These are phyloP conservation scores for Pangasius macronema DNA, from an alignment of 2,797 vertebrate genomes.

Conservation along the genomic window DNA sequence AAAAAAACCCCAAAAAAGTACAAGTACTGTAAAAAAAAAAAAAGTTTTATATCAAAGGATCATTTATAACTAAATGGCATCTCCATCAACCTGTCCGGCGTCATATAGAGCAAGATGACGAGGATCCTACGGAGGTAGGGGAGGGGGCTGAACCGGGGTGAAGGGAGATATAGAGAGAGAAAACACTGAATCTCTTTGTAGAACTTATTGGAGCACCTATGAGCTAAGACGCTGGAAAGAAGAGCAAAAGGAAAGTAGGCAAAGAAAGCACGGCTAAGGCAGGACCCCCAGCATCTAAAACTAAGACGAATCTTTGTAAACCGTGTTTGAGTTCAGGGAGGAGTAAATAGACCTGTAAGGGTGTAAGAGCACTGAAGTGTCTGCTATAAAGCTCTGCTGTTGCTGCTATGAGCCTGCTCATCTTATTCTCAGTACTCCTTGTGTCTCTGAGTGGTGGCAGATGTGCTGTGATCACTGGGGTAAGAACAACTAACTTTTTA, in stretches of 20 bases:
- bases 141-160: constrained; percentile 40
- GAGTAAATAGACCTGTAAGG: constrained; percentile 35
- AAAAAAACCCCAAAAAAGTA: not conserved
- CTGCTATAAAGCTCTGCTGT: constrained; percentile 50
- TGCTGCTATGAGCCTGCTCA: constrained; percentile 70
- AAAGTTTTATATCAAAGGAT: not conserved
- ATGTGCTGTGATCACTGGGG: constrained; percentile 89
- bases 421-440: constrained; percentile 75
- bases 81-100: constrained; percentile 40
- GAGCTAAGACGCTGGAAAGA: constrained; percentile 19
- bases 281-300: constrained; percentile 33
- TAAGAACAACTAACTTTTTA: constrained; percentile 54
- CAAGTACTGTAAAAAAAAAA: not conserved
- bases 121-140: constrained; percentile 57
- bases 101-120: constrained; percentile 62
- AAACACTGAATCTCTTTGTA: constrained; percentile 55
- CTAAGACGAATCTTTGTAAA: constrained; percentile 14
- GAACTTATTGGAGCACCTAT: constrained; percentile 39
- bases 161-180: constrained; percentile 64
- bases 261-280: constrained; percentile 21
- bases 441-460: constrained; percentile 75
- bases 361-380: not conserved
- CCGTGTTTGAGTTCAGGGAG: constrained; percentile 8
- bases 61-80: constrained; percentile 1
- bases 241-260: constrained; percentile 20